phyloP scores from a whole-genome alignment of 2,888 invertebrate species.

The Amphiduros pacificus region DNA sequence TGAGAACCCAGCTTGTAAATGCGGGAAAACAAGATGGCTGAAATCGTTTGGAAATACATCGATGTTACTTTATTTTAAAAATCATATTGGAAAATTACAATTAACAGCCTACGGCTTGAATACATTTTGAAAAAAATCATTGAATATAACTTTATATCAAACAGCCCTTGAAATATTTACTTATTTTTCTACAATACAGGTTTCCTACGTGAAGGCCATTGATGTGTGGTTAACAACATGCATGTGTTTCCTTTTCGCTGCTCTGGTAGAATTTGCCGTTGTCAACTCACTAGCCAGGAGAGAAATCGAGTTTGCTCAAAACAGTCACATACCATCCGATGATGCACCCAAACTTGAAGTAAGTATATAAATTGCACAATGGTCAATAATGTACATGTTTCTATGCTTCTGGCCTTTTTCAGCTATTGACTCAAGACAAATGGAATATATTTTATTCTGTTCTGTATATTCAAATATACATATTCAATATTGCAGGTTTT shows the following conservation, averaged over 20 bases:
- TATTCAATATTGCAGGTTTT: no score
- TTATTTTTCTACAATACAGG: no score
- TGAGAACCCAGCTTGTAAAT: no score
- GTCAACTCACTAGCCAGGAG: constrained; percentile 12
- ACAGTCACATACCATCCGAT: constrained; percentile 1
- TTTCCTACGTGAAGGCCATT: constrained; percentile 15
- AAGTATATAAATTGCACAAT: neutral
- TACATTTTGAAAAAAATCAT: no score
- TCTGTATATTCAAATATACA: no score
- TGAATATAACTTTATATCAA: no score
- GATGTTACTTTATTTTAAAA: no score
- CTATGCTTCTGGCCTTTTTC: neutral
- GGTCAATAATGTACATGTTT: neutral
- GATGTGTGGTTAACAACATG: constrained; percentile 16
- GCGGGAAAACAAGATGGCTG: no score
- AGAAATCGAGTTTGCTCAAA: constrained; percentile 1
- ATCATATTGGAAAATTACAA: no score
- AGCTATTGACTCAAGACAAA: neutral
- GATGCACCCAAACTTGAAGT: constrained; percentile 9
- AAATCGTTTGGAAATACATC: no score
- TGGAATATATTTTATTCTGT: neutral
- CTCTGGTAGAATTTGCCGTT: constrained; percentile 15
- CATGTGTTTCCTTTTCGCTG: constrained; percentile 15
- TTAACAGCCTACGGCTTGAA: no score
- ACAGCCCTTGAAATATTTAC: no score